Evolutionary conservation across 2,113 vertebrate species (phyloP), one percentile per base, ranked within the genome.

Genomic region (Peromyscus maniculatus): DNA sequence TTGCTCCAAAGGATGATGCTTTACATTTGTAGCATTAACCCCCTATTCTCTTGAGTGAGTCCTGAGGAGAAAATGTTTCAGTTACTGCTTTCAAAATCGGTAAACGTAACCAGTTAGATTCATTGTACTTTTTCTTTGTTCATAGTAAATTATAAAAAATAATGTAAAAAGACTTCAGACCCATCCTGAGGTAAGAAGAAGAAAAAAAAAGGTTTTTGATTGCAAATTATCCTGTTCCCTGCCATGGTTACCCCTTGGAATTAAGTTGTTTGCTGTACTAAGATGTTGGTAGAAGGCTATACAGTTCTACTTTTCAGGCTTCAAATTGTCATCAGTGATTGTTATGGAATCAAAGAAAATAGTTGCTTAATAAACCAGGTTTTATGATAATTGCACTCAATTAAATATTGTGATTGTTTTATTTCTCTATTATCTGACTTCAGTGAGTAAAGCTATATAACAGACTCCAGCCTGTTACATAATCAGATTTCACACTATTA

Each of bases 41-140:
- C 95, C 69, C 62, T 96, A 46, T 84, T 97, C 89, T 92, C 87
- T 71, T 94, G 78, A 97, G 67, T 72, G 93, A 96, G 46, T 96
- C 64, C 91, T 90, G 10, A 93, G 21, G 91, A 92, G 80, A 92
- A 91, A 96, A 94, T 96, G 67, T 91, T 97, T 83, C 43, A 88
- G 59, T 91, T 97, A 26, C 57, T 86, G 24, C 74, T 92, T 96
- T 84, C 55, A 79, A 57, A 57, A 93, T 67, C 12, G 36, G 5
- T 52, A 95, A 96, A 94, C 12, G 92, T 31, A 91, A 33, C 1
- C 36, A 66, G 43, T 72, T 90, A 15, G 28, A 57, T 82, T 59
- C 72, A 2, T 28, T 94, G 31, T 91, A 15, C 62, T 69, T 67
- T 72, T 87, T 75, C 36, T 21, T 71, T 87, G 13, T 69, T 91